A percentile compares a stretch with the other conserved stretches of the same genome.
phyloP scores from a whole-genome alignment of 2,888 invertebrate species.

The Diaphora mendica region DNA sequence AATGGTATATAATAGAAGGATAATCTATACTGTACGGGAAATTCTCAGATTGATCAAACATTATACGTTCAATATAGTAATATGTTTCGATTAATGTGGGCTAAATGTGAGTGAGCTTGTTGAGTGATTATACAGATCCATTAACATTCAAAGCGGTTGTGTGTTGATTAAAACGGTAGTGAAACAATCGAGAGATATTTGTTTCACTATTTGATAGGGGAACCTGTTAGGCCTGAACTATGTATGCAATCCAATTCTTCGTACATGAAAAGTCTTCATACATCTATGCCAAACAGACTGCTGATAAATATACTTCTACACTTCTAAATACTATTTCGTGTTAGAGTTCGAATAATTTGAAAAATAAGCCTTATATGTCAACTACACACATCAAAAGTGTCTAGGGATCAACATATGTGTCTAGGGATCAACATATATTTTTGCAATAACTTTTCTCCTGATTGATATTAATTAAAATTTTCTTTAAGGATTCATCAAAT shows the following conservation, averaged over 20 bases:
- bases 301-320: no score
- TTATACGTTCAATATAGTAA: background rate
- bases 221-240: background rate
- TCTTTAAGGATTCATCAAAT: no score
- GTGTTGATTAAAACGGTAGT: background rate
- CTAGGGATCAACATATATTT: no score
- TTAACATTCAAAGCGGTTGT: background rate
- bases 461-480: no score
- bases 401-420: no score
- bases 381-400: no score
- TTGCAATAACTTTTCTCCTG: no score
- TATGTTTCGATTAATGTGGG: background rate
- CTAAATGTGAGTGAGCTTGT: background rate
- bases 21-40: background rate
- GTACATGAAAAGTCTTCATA: background rate
- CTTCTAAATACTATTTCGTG: no score
- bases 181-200: background rate
- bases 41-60: background rate
- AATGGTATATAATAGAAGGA: background rate
- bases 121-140: background rate
- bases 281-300: background rate
- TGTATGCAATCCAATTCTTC: background rate
- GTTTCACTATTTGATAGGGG: background rate
- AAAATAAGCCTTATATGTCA: no score
- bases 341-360: no score